A percentile compares a stretch with the other conserved stretches of the same genome.
Evolutionary conservation across 2,888 invertebrate species (phyloP).

Genomic region (Eurytoma californica): DNA sequence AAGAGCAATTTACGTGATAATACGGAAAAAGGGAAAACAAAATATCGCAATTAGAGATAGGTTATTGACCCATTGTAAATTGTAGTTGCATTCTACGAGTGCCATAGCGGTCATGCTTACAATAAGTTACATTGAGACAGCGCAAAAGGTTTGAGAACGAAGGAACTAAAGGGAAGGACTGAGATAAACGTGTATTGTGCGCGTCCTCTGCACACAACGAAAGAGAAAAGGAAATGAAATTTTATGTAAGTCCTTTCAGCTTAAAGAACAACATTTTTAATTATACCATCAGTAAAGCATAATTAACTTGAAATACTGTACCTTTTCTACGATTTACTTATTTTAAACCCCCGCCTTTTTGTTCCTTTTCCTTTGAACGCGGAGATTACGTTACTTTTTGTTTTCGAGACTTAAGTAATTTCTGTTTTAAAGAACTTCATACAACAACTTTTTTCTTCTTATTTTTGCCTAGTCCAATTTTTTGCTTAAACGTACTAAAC

Average conservation of each 20-base stretch:
- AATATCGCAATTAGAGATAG: conserved; percentile 31
- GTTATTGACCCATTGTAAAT: conserved; percentile 42
- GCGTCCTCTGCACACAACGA: background rate
- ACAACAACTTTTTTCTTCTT: too few species aligned
- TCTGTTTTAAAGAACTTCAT: too few species aligned
- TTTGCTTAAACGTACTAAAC: conserved; percentile 29
- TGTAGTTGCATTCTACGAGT: conserved; percentile 45
- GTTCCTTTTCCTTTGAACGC: too few species aligned
- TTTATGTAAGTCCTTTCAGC: conserved; percentile 27
- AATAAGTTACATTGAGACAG: conserved; percentile 39
- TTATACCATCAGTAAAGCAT: conserved; percentile 45
- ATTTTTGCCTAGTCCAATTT: conserved; percentile 34
- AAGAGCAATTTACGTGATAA: too few species aligned
- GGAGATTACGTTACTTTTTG: too few species aligned
- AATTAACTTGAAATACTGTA: conserved; percentile 61
- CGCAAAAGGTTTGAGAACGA: conserved; percentile 39
- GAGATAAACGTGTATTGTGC: conserved; percentile 17
- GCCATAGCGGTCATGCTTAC: conserved; percentile 33
- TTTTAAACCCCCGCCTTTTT: too few species aligned
- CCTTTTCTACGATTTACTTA: conserved; percentile 58
- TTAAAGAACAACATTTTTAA: conserved; percentile 29
- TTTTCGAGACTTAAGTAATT: too few species aligned
- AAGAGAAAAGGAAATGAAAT: conserved; percentile 48
- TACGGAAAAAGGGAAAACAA: conserved; percentile 8
- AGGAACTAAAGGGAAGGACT: conserved; percentile 28